These are phyloP conservation scores for Parauchenoglanis ngamensis DNA, from an alignment of 2,797 vertebrate genomes.

Conservation along the genomic window DNA sequence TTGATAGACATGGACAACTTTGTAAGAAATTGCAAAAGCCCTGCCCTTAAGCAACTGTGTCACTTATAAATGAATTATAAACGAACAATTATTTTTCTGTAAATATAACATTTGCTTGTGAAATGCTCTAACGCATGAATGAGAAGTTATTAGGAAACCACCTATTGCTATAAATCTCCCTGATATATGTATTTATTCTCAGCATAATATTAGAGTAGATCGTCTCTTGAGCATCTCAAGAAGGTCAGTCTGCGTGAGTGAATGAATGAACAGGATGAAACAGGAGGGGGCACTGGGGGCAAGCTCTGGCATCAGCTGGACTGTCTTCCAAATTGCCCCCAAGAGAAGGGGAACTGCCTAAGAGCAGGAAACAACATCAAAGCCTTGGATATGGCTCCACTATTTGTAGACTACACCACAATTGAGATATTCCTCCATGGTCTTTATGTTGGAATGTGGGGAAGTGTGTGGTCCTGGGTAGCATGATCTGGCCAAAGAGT, in stretches of 20 bases:
- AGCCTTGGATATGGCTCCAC: constrained; percentile 52
- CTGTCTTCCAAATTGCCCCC: constrained; percentile 51
- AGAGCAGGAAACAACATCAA: constrained; percentile 63
- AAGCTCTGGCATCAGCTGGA: constrained; percentile 50
- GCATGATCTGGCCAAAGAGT: constrained; percentile 44
- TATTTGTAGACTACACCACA: constrained; percentile 58
- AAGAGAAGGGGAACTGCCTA: constrained; percentile 59
- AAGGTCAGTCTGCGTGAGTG: neutral
- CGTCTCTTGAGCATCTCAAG: neutral
- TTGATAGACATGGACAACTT: neutral
- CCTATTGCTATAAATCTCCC: neutral
- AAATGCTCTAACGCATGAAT: neutral
- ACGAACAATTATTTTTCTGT: neutral
- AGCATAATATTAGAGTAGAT: neutral
- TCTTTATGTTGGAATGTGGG: constrained; percentile 64
- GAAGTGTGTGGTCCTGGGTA: constrained; percentile 59
- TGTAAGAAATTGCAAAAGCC: neutral
- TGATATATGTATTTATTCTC: neutral
- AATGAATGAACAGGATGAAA: constrained; percentile 13
- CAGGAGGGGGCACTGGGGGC: constrained; percentile 2
- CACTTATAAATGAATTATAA: neutral
- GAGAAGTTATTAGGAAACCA: neutral
- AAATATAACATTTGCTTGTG: neutral
- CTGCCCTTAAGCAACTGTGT: neutral
- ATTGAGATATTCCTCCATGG: constrained; percentile 66